Base-by-base conservation (phyloP, 2,797 vertebrate genomes). In the Notolabrus celidotus region DNA sequence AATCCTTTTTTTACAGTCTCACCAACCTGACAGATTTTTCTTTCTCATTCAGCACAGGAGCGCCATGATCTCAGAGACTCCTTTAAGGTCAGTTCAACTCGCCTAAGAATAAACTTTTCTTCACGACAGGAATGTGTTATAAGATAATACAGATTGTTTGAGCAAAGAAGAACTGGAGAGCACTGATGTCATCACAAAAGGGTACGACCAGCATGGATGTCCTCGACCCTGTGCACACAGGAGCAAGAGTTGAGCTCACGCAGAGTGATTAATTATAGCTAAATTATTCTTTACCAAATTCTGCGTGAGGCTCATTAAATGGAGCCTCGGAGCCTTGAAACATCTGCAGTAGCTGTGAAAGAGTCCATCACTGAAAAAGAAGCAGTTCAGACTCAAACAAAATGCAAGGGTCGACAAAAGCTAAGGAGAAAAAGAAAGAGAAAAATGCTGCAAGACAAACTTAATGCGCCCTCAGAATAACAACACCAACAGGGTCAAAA, bases 231-330 rank as follows among this genome's bases (percentile, higher is more conserved):
- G 47, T 71, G 62, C 63, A 33, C 43, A 53, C 69, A 58, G 14
- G 23, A 43, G 59, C 38, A 38, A 29, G 55, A 55, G 49, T 42
- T 63, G 36, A 63, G 53, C 60, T 83, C 67, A 78, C 63, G 62
- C 80, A 55, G 70, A 45, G 68, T 82, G 68, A 84, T 74, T 80
- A 61, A 78, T 83, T 73, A 42, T 16, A n/a, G 46, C 60, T 49
- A 61, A 73, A 74, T 73, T 58, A 77, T 64, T 78, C 64, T 77
- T 71, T 73, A 42, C 42, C 45, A 69, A 71, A 74, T 70, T 82
- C 29, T 68, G 43, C 58, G 36, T 36, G 42, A 67, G 56, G 34
- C 71, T 73, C 68, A 83, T 81, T 71, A 83, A 76, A 77, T 9
- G 39, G 71, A 49, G 56, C 60, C 60, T 70, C 0, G n/a, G 52